These are phyloP conservation scores for Chinchilla lanigera DNA, from an alignment of 2,113 vertebrate species.

Conservation along the genomic window DNA sequence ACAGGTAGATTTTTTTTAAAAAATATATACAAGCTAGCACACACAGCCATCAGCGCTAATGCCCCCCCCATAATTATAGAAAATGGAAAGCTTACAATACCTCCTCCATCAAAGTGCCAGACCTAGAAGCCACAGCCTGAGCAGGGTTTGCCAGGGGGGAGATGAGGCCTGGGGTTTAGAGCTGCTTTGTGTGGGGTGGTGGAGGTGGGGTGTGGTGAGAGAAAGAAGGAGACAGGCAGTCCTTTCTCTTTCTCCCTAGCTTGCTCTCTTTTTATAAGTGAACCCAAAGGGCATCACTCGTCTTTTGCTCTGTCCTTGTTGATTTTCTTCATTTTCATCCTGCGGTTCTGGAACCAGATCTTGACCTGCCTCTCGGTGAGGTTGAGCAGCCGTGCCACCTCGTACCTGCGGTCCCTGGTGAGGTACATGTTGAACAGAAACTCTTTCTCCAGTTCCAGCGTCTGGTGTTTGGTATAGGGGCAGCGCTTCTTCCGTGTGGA, in stretches of 20 bases:
- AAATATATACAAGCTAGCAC: conserved; percentile 84
- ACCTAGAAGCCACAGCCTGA: conserved; percentile 76
- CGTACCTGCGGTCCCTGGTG: conserved; percentile 97
- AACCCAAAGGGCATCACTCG: conserved; percentile 86
- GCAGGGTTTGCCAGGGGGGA: conserved; percentile 74
- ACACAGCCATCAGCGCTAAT: conserved; percentile 83
- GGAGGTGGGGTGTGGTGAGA: conserved; percentile 45
- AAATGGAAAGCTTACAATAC: conserved; percentile 87
- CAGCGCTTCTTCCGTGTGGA: conserved; percentile 98
- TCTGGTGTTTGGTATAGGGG: conserved; percentile 98
- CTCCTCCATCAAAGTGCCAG: conserved; percentile 83
- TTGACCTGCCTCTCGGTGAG: conserved; percentile 99
- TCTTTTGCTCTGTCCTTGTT: conserved; percentile 97
- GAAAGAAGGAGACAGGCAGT: background rate
- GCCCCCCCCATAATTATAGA: conserved; percentile 82
- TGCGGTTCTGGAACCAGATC: conserved; percentile 99
- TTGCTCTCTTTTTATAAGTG: conserved; percentile 47
- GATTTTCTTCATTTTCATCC: conserved; percentile 99
- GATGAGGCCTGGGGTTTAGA: conserved; percentile 84
- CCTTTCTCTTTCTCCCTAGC: conserved; percentile 57
- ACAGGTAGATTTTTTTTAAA: conserved; percentile 88
- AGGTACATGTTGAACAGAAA: conserved; percentile 99
- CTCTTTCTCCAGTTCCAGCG: conserved; percentile 98
- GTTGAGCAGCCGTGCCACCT: conserved; percentile 96
- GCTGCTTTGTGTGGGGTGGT: conserved; percentile 74